Base-by-base conservation (phyloP, 2,888 invertebrate species). In the Rhabditophanes sp. region DNA sequence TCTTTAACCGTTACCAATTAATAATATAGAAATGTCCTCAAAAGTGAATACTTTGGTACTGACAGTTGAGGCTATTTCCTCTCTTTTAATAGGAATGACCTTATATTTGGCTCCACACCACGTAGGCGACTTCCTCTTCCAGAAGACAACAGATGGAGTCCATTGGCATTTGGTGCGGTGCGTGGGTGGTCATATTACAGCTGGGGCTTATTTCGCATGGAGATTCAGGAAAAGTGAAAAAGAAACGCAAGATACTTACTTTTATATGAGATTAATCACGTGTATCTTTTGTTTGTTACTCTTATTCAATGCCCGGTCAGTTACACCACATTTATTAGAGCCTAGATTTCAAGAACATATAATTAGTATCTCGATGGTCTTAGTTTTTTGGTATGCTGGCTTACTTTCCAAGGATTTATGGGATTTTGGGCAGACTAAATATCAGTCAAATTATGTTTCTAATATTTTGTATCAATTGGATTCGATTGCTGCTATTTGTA, bases 151-250 rank as follows among this genome's bases (percentile, higher is more conserved):
- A 1, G 63, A 63, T 41, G 63, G 63, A 6, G 56, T 63, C 8
- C 64, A 64, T 30, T 64, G 64, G 64, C 63, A 63, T 37, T 38
- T 63, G 14, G 38, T 58, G 11, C 46, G 63, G 9, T 63, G 63
- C 35, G 40, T 63, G 3, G 63, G 63, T 5, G 63, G 56, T 5
- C 63, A 64, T 31, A 37, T 62, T 3, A 27, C 56, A 5, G 54
- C 61, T 1, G 37, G 46, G 4, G 53, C 51, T 6, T 44, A 46
- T 8, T 42, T 41, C 12, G 35, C 39, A 21, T 39, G 20, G 20
- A 32, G 42, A n/a, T 41, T 37, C 25, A 33, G 41, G 16, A 27
- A 34, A 14, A 44, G 51, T 8, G 16, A 34, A 14, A 15, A 30
- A 20, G 41, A 51, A 22, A 39, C 42, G 12, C 33, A 30, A 25